A percentile compares a stretch with the other conserved stretches of the same genome.
phyloP scores from a whole-genome alignment of 1,140 invertebrate species.

The Pachypsylla venusta region DNA sequence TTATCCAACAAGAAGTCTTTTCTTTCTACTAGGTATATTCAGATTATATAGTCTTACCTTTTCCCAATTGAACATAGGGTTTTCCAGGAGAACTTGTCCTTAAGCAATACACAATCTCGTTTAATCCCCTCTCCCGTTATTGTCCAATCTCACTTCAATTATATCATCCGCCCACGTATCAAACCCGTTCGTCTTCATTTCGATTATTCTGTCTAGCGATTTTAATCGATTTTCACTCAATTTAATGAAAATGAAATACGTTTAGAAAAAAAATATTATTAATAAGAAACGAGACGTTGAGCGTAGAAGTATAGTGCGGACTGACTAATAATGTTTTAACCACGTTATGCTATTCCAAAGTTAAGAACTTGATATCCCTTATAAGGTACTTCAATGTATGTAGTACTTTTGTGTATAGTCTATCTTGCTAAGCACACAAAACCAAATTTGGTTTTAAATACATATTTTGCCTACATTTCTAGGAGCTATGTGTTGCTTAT shows the following conservation, averaged over 20 bases:
- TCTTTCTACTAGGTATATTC: too few relatives aligned
- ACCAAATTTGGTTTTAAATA: background rate
- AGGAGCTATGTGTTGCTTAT: background rate
- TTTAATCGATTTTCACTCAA: too few relatives aligned
- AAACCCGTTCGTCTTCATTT: too few relatives aligned
- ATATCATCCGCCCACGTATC: too few relatives aligned
- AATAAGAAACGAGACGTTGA: background rate
- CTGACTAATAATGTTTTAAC: background rate
- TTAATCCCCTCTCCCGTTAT: too few relatives aligned
- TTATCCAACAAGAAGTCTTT: too few relatives aligned
- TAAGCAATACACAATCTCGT: too few relatives aligned
- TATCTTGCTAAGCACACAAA: background rate
- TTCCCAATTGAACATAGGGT: too few relatives aligned
- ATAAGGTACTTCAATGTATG: background rate
- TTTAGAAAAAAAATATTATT: background rate
- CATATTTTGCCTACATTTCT: background rate
- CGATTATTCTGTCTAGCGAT: too few relatives aligned
- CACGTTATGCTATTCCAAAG: background rate
- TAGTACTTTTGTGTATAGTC: background rate
- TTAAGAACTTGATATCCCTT: background rate
- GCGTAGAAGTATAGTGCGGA: background rate
- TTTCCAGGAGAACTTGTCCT: too few relatives aligned
- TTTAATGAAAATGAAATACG: background rate
- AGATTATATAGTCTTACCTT: too few relatives aligned
- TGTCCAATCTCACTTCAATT: too few relatives aligned